phyloP scores from a whole-genome alignment of 2,113 vertebrate species.

The Atractosteus spatula region DNA sequence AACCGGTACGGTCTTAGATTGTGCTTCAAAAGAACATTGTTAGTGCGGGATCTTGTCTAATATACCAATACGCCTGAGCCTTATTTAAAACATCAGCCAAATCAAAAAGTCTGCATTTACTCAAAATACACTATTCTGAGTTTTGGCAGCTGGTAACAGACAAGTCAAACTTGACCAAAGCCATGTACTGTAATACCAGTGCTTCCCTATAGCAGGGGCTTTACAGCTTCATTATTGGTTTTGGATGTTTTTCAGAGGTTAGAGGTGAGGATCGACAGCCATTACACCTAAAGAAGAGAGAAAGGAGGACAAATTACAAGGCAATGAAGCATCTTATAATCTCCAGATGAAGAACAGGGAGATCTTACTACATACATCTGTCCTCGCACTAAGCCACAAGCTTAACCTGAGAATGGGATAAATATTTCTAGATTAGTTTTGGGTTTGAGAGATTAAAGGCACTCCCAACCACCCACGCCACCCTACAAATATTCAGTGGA shows the following conservation, averaged over 20 bases:
- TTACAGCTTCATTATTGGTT: no score
- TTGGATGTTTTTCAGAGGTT: neutral
- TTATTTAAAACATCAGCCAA: no score
- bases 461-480: slow-evolving; percentile 22
- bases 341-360: slow-evolving; percentile 18
- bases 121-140: no score
- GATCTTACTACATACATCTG: slow-evolving; percentile 30
- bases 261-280: neutral
- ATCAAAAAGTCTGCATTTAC: no score
- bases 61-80: no score
- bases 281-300: slow-evolving; percentile 8
- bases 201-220: no score
- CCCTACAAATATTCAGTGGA: slow-evolving; percentile 48
- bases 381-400: slow-evolving; percentile 2
- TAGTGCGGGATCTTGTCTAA: no score
- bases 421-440: slow-evolving; percentile 23
- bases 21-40: no score
- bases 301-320: slow-evolving; percentile 5
- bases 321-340: slow-evolving; percentile 20
- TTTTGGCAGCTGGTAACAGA: no score
- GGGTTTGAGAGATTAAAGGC: slow-evolving; percentile 22
- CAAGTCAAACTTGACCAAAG: no score
- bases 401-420: neutral
- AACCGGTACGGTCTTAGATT: no score
- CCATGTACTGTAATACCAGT: no score